Evolutionary conservation across 92 coral and sea anemone genomes (phyloP), one percentile per base, ranked within the genome.

Genomic region (Siderastrea siderea): DNA sequence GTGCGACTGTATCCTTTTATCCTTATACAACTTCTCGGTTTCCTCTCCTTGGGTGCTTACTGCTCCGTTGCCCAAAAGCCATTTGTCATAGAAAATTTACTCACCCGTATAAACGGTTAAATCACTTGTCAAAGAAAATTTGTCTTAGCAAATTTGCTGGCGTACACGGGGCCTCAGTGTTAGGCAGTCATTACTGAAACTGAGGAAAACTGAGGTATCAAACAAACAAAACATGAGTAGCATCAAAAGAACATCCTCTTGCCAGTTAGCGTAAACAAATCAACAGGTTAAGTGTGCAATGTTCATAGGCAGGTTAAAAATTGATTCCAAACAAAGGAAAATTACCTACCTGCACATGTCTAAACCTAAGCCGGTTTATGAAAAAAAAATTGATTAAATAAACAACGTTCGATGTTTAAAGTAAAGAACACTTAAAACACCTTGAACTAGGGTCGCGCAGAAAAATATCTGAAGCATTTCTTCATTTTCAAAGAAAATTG

Each of bases 221-320:
- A 17, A 61, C 19, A 2, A 1, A 26, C 26, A 61, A 61, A 5
- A 5, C 3, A 13, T 66, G 7, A 5, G 11, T 5, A 19, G 12
- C 2, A 19, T 16, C 19, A 19, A 6, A 19, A 47, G 38, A 19
- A 66, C 2, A 66, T 19, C 2, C 38, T 26, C 8, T 19, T 44
- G 51, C 3, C 50, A 2, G 16, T 49, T 3, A 66, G 1, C 3
- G 17, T 60, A 17, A 65, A 68, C 17, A 49, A 45, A 52, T 2
- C 51, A 60, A 44, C 12, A 47, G n/a, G 54, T 78, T n/a, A 0
- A 16, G 51, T 15, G 82, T 52, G 67, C 50, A 47, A 48, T 65
- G 75, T 82, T 82, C n/a, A 68, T 43, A 47, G 5, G 64, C 85
- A 52, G 77, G 77, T 81, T 44, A 58, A 68, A 68, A 13, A 12